Percentiles rank a stretch among this genome's conserved stretches.
Evolutionary conservation across 2,888 invertebrate species (phyloP).

Genomic region (Melipona bicolor): DNA sequence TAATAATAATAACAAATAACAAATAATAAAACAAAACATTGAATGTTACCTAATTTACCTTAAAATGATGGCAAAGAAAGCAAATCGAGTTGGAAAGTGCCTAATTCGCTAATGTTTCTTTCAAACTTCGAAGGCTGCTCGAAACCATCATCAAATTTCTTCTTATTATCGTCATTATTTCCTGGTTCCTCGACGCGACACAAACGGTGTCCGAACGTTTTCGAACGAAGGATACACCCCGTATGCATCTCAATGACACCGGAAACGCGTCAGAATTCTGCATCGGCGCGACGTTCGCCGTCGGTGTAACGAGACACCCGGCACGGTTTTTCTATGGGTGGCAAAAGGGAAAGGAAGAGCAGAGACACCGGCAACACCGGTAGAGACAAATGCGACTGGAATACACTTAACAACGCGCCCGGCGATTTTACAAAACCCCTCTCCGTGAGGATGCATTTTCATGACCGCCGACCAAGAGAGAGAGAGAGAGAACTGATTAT

Average conservation of each 20-base stretch:
- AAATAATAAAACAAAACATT: too few relatives aligned
- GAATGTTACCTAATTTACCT: too few relatives aligned
- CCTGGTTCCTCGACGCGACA: background rate
- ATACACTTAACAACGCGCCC: slow-evolving; percentile 26
- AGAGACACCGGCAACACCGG: background rate
- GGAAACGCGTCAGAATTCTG: slow-evolving; percentile 35
- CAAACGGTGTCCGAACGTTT: too few relatives aligned
- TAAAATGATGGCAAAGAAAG: too few relatives aligned
- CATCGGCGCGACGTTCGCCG: slow-evolving; percentile 44
- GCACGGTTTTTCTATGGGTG: slow-evolving; percentile 27
- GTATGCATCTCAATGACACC: slow-evolving; percentile 1
- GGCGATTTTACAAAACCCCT: slow-evolving; percentile 28
- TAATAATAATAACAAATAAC: too few relatives aligned
- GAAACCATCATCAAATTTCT: too few relatives aligned
- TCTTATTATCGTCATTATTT: too few relatives aligned
- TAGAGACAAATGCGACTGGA: slow-evolving; percentile 21
- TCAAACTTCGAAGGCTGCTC: too few relatives aligned
- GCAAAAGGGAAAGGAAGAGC: background rate
- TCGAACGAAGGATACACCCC: background rate
- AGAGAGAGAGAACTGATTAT: background rate
- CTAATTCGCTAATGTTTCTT: too few relatives aligned
- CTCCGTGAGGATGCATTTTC: slow-evolving; percentile 30
- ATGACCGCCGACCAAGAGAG: background rate
- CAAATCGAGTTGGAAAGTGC: too few relatives aligned
- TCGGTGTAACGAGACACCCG: slow-evolving; percentile 44